These are phyloP conservation scores for Chymomyza costata DNA, from an alignment of 1,140 invertebrate species.

Conservation along the genomic window DNA sequence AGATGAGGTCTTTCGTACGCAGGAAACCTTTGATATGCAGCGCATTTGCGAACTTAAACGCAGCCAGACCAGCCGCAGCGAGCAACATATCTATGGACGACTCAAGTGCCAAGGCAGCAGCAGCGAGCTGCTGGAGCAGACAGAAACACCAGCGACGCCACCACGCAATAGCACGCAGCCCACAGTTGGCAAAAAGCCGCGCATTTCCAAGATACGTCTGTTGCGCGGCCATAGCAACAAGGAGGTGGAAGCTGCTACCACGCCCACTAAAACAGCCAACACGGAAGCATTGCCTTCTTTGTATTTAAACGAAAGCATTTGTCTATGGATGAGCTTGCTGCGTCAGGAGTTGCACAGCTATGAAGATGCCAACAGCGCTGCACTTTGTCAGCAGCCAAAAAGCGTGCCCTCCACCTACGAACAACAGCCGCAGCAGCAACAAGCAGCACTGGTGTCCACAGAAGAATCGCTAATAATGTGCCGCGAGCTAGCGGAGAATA, in stretches of 20 bases:
- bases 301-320: slow-evolving; percentile 64
- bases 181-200: slow-evolving; percentile 29
- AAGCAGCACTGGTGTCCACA: not conserved
- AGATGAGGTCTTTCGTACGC: slow-evolving; percentile 63
- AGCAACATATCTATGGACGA: slow-evolving; percentile 67
- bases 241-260: not conserved
- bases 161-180: not conserved
- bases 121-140: not conserved
- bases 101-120: slow-evolving; percentile 20
- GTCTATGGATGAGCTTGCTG: slow-evolving; percentile 61
- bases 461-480: not conserved
- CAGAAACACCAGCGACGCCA: not conserved
- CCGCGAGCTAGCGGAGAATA: not conserved
- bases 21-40: slow-evolving; percentile 65
- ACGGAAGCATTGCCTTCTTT: slow-evolving; percentile 14
- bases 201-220: slow-evolving; percentile 48
- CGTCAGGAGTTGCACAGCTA: slow-evolving; percentile 53
- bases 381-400: slow-evolving; percentile 58
- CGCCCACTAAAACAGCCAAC: slow-evolving; percentile 4
- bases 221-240: slow-evolving; percentile 11
- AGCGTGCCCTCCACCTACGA: slow-evolving; percentile 52
- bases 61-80: slow-evolving; percentile 53
- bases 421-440: slow-evolving; percentile 9
- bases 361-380: slow-evolving; percentile 29
- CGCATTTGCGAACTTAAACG: slow-evolving; percentile 63